Conservation (phyloP, 2,888 invertebrate species). For the Diarsia brunnea region DNA sequence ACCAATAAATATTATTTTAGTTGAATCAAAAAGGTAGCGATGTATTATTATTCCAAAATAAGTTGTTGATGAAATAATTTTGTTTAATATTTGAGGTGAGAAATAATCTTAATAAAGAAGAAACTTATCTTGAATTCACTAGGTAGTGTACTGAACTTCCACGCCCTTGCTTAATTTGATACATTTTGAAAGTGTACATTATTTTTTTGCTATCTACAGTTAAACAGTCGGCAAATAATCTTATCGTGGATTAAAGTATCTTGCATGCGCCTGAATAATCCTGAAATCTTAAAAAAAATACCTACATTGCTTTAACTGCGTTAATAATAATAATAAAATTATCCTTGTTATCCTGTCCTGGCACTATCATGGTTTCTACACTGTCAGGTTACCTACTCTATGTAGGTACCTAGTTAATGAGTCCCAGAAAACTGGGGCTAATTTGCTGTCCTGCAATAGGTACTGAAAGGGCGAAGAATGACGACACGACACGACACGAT, state of each 20-base stretch:
- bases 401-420: background rate
- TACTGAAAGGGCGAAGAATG: background rate
- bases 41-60: background rate
- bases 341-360: background rate
- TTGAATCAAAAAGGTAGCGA: background rate
- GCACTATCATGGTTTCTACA: background rate
- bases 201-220: conserved; percentile 1
- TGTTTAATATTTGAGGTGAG: background rate
- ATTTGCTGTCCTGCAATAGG: background rate
- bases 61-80: background rate
- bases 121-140: background rate
- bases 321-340: background rate
- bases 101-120: background rate
- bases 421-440: background rate
- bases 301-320: background rate
- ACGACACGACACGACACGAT: too few species aligned
- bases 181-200: background rate
- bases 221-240: background rate
- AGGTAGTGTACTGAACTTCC: background rate
- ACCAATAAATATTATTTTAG: background rate
- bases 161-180: too few species aligned
- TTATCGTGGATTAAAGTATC: conserved; percentile 17
- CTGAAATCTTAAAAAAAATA: background rate
- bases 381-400: background rate
- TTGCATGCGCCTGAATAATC: background rate